Conservation (phyloP, 2,888 invertebrate genomes). For the Pogonocherus hispidulus region DNA sequence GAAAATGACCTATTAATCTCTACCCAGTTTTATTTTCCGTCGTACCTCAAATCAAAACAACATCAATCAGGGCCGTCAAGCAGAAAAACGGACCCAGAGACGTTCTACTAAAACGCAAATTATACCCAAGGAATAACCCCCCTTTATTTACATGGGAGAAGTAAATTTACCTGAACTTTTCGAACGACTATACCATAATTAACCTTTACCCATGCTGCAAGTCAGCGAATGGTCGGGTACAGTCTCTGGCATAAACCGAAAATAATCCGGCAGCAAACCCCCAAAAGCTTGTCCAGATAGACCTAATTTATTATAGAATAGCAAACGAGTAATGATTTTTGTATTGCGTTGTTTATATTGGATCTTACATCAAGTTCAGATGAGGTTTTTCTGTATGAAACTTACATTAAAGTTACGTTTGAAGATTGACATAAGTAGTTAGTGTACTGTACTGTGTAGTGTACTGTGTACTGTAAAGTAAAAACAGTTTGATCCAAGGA, state of each 20-base stretch:
- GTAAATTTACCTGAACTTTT: conserved; percentile 56
- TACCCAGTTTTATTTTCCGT: conserved; percentile 20
- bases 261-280: conserved; percentile 44
- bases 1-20: conserved; percentile 10
- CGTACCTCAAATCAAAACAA: conserved; percentile 36
- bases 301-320: too few relatives aligned
- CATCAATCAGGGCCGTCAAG: conserved; percentile 41
- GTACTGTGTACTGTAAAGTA: too few relatives aligned
- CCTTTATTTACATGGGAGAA: conserved; percentile 50
- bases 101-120: conserved; percentile 38
- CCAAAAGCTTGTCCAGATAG: background rate
- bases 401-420: too few relatives aligned
- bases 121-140: conserved; percentile 37
- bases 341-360: too few relatives aligned
- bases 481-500: too few relatives aligned
- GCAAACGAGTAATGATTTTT: too few relatives aligned
- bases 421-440: too few relatives aligned
- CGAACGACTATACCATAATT: conserved; percentile 58
- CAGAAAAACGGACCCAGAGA: conserved; percentile 33
- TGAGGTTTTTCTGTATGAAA: too few relatives aligned
- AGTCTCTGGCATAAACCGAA: conserved; percentile 54
- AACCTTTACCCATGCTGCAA: conserved; percentile 61
- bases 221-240: conserved; percentile 60
- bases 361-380: too few relatives aligned
- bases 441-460: too few relatives aligned